These are phyloP conservation scores for Gopherus evgoodei DNA, from an alignment of 2,113 vertebrate species.

Conservation along the genomic window DNA sequence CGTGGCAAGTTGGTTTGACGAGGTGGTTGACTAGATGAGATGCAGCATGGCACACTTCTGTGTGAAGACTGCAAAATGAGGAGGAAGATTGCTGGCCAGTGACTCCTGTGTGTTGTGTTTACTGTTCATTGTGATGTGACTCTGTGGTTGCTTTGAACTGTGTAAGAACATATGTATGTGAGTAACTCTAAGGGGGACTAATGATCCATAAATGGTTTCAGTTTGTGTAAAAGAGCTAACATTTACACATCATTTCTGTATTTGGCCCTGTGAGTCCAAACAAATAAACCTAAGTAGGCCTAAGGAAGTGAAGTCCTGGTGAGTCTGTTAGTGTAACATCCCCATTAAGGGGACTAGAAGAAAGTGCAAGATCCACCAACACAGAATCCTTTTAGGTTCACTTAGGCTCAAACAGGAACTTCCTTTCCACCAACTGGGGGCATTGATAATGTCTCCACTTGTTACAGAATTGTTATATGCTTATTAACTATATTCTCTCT, in stretches of 20 bases:
- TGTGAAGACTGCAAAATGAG: neutral
- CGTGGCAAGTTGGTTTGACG: neutral
- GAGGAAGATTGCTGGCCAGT: neutral
- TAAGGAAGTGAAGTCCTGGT: neutral
- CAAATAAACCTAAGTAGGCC: neutral
- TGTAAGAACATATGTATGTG: neutral
- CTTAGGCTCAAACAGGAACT: neutral
- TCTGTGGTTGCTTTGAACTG: neutral
- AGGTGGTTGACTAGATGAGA: neutral
- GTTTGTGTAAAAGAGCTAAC: neutral
- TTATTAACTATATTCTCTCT: constrained; percentile 28
- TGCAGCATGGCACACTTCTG: neutral
- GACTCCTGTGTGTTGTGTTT: neutral
- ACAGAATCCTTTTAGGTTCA: neutral
- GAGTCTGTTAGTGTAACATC: neutral
- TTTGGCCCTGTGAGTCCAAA: neutral
- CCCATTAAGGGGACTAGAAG: neutral
- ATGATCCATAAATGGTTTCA: neutral
- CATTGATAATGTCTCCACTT: neutral
- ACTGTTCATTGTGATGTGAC: neutral
- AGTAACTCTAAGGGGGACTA: neutral
- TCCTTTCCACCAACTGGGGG: neutral
- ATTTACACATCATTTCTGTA: neutral
- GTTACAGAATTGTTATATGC: neutral
- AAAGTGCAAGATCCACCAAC: neutral